Evolutionary conservation across 2,797 vertebrate species (phyloP).

Genomic region (Macropodus opercularis): DNA sequence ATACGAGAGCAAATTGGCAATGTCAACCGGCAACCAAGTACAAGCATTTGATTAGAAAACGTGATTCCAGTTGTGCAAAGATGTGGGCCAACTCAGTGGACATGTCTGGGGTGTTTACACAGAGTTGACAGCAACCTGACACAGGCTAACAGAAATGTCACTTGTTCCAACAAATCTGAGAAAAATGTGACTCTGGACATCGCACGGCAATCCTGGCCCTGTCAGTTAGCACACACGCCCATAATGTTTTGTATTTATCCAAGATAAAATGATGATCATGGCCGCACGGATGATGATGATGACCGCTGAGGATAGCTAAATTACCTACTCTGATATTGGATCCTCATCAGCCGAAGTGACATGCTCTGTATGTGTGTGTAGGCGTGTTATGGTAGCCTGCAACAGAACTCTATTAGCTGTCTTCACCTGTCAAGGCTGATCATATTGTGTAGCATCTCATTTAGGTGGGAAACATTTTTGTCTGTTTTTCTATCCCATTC

Average conservation of each 20-base stretch:
- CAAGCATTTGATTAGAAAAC: conserved; percentile 38
- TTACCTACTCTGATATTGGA: conserved; percentile 75
- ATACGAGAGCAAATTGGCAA: conserved; percentile 29
- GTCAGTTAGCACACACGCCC: conserved; percentile 48
- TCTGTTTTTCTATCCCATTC: conserved; percentile 54
- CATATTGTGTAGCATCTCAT: conserved; percentile 70
- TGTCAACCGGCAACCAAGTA: conserved; percentile 21
- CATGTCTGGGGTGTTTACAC: conserved; percentile 43
- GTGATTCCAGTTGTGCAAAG: conserved; percentile 5
- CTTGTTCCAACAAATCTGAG: conserved; percentile 56
- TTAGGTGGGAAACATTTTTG: conserved; percentile 68
- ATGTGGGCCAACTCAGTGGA: conserved; percentile 21
- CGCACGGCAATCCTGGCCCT: conserved; percentile 48
- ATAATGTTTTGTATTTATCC: conserved; percentile 65
- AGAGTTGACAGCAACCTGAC: conserved; percentile 49
- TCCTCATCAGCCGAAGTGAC: conserved; percentile 72
- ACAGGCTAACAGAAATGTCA: conserved; percentile 66
- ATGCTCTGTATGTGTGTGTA: conserved; percentile 13
- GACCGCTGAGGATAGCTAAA: conserved; percentile 69
- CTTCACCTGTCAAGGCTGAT: conserved; percentile 69
- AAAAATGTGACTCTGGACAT: conserved; percentile 26
- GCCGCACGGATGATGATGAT: conserved; percentile 49
- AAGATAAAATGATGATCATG: conserved; percentile 64
- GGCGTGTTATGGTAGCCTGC: conserved; percentile 30
- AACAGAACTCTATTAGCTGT: conserved; percentile 74